These are phyloP conservation scores for Diplodus sargus DNA, from an alignment of 2,797 vertebrate species.

Conservation along the genomic window DNA sequence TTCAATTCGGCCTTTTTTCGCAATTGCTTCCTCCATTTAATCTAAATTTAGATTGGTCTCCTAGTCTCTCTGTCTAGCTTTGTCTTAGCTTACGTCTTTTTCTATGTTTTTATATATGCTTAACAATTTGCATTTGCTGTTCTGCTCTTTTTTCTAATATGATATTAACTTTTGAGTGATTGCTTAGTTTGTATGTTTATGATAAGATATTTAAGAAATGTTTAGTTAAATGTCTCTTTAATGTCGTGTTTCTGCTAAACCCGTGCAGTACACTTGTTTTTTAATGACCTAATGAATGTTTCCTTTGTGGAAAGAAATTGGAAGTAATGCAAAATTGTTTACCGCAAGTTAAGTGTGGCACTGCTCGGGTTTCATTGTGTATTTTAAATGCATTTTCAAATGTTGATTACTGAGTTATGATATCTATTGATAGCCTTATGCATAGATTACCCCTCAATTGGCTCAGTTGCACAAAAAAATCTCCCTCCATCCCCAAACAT, in stretches of 20 bases:
- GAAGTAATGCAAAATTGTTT: slow-evolving; percentile 42
- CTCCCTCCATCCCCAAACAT: slow-evolving; percentile 49
- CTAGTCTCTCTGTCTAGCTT: slow-evolving; percentile 65
- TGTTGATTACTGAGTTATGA: slow-evolving; percentile 45
- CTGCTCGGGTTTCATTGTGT: slow-evolving; percentile 86
- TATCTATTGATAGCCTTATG: slow-evolving; percentile 51
- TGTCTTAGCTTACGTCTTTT: slow-evolving; percentile 78
- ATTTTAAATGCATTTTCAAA: slow-evolving; percentile 51
- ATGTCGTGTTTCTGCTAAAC: slow-evolving; percentile 80
- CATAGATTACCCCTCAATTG: slow-evolving; percentile 56
- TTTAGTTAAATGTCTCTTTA: slow-evolving; percentile 59
- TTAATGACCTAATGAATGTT: slow-evolving; percentile 75
- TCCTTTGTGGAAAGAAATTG: slow-evolving; percentile 84
- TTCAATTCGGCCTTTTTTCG: slow-evolving; percentile 50
- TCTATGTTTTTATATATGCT: slow-evolving; percentile 76
- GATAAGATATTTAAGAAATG: slow-evolving; percentile 65
- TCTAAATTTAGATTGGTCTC: slow-evolving; percentile 71
- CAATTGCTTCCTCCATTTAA: slow-evolving; percentile 52
- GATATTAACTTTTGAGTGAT: slow-evolving; percentile 55
- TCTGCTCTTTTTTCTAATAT: slow-evolving; percentile 63
- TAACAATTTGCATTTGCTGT: slow-evolving; percentile 68
- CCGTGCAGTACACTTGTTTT: slow-evolving; percentile 85
- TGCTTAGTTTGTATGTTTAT: slow-evolving; percentile 61
- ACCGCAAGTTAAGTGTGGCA: slow-evolving; percentile 73
- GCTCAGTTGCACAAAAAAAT: slow-evolving; percentile 54